Evolutionary conservation across 2,113 vertebrate genomes (phyloP), one percentile per base, ranked within the genome.

Genomic region (Turdus rufiventris): DNA sequence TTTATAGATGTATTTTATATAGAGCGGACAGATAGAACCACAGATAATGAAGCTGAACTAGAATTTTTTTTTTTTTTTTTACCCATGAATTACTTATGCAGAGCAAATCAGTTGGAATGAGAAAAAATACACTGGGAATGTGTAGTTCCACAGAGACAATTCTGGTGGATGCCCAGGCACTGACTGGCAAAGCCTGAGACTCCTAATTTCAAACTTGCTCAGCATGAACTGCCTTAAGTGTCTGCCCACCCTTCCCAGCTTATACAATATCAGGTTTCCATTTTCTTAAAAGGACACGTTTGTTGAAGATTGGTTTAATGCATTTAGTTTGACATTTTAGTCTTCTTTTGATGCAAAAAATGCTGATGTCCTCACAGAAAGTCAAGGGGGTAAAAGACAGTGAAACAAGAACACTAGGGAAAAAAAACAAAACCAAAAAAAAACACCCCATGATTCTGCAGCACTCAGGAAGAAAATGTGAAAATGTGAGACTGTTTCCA

Each of bases 21-120:
- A 57, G 18, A 54, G 9, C 71, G 1, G 92, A n/a, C n/a, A 81
- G 12, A 31, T 1, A 81, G 68, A 84, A 68, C 5, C 18, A 60
- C 0, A 0, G 4, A 4, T 61, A n/a, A 43, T 10, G 18, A 88
- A 43, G 14, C 28, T 40, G 14, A 42, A 14, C n/a, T n/a, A 24
- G 12, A 48, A 10, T 3, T 34, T n/a, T 8, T 21, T 28, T 4
- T 8, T 24, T 57, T 47, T 65, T 85, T 68, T 38, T 34, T 17
- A 2, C 15, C 38, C n/a, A 60, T 15, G 3, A 75, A 43, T n/a
- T 36, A 65, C 6, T 60, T 15, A 56, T 25, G 13, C 6, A 20
- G 19, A 60, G 24, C 43, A 83, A 76, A 43, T 65, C 24, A 68
- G 8, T 2, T 43, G 8, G 29, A 77, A 80, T 23, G 8, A 16